phyloP scores from a whole-genome alignment of 2,888 invertebrate species.

The Drosophila vallismaia region DNA sequence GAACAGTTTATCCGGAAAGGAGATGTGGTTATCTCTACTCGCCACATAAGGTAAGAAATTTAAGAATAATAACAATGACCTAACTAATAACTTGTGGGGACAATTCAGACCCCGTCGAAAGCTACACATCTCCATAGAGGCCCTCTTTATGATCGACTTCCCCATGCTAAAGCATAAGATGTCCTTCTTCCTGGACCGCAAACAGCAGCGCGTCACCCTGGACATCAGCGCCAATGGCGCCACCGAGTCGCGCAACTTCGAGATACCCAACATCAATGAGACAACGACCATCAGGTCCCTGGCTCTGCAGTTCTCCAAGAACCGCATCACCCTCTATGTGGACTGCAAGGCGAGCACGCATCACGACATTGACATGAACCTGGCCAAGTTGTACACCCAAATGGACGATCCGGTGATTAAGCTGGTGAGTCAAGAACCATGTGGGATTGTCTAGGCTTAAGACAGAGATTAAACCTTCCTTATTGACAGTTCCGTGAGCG shows the following conservation, averaged over 20 bases:
- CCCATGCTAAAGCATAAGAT: conserved; percentile 84
- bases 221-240: conserved; percentile 83
- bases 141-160: conserved; percentile 84
- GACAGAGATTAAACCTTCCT: neutral
- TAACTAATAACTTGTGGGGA: neutral
- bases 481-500: conserved; percentile 82
- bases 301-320: conserved; percentile 82
- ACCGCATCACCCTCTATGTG: conserved; percentile 81
- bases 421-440: conserved; percentile 73
- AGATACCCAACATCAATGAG: conserved; percentile 83
- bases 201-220: conserved; percentile 82
- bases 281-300: conserved; percentile 83
- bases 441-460: neutral
- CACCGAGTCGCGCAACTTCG: conserved; percentile 82
- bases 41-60: conserved; percentile 82
- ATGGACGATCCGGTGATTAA: conserved; percentile 84
- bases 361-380: conserved; percentile 82
- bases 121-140: conserved; percentile 83
- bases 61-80: neutral
- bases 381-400: conserved; percentile 83
- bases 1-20: conserved; percentile 84
- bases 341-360: conserved; percentile 83
- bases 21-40: conserved; percentile 84
- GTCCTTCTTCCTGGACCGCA: conserved; percentile 84
- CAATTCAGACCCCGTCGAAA: conserved; percentile 81